These are phyloP conservation scores for Epistrophe eligans DNA, from an alignment of 2,888 invertebrate species.

Conservation along the genomic window DNA sequence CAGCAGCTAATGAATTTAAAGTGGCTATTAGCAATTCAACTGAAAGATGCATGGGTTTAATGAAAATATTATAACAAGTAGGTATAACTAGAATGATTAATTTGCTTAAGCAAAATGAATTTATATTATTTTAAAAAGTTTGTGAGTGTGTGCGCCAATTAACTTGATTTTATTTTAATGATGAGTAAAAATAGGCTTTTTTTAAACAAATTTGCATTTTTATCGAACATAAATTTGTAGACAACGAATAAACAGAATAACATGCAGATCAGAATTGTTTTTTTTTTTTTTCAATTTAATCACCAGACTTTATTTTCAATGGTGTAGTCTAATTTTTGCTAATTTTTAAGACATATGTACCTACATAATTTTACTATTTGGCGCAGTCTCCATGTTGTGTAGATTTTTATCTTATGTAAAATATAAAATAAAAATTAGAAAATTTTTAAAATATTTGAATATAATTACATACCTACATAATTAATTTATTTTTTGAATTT, in stretches of 20 bases:
- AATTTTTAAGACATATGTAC: too few species aligned
- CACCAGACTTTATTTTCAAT: too few species aligned
- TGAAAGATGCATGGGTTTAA: neutral
- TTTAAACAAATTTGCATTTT: slow-evolving; percentile 6
- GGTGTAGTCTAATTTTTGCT: too few species aligned
- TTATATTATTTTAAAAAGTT: neutral
- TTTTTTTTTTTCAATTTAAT: too few species aligned
- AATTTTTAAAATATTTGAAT: too few species aligned
- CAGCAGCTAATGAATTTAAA: slow-evolving; percentile 41
- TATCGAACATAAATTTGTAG: neutral
- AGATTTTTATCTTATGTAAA: too few species aligned
- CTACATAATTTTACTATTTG: too few species aligned
- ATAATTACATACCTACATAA: too few species aligned
- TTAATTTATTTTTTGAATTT: too few species aligned
- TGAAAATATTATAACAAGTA: neutral
- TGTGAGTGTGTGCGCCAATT: neutral
- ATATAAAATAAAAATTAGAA: too few species aligned
- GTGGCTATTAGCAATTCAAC: slow-evolving; percentile 16
- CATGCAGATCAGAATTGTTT: too few species aligned
- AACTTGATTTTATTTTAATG: neutral
- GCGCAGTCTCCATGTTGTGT: too few species aligned
- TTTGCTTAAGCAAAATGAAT: neutral
- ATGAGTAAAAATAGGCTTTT: neutral
- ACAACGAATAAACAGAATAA: neutral
- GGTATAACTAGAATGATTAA: neutral